Evolutionary conservation across 1,140 invertebrate species (phyloP), one percentile per base, ranked within the genome.

Genomic region (Cheumatopsyche charites): DNA sequence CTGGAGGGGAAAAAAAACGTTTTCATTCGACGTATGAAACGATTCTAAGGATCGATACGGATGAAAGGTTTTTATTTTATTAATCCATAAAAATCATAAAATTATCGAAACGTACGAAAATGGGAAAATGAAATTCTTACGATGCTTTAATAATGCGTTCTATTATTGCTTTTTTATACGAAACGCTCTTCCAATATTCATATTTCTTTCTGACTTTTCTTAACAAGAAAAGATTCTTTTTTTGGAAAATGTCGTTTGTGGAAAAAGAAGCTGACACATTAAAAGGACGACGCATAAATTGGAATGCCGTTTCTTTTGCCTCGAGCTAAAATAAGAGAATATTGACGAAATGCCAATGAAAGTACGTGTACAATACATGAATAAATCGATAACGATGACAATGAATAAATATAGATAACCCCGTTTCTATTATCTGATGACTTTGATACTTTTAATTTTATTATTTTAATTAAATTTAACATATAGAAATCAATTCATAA

Each of bases 251-350:
- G 43, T 15, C 12, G 12, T 47, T n/a, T 6, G 43, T 47, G 43
- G 12, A 47, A 47, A 47, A 47, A 47, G 43, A n/a, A 15, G 43
- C 21, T 13, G 19, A 25, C 55, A 25, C 55, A 58, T 58, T 58
- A 58, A 58, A 42, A 58, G 12, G 21, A 58, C 55, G 55, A 58
- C 12, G 55, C 3, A 47, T n/a, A 47, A 58, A 58, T 58, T 25
- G 55, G 21, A 58, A 58, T 25, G 23, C 13, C 7, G 17, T 26
- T 13, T 25, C 12, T 58, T 58, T 58, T 11, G 55, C 19, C 55
- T 9, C 21, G 11, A 26, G 55, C 55, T 26, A 23, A 7, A 52
- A 52, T 52, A 52, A 7, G 23, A 58, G 13, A 58, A 25, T 58
- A 23, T 58, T 15, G 43, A 47, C 43, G 13, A 47, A 47, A 47